A percentile compares a stretch with the other conserved stretches of the same genome.
These are phyloP conservation scores for Psylliodes chrysocephalus DNA, from an alignment of 2,888 invertebrate genomes.

Conservation along the genomic window DNA sequence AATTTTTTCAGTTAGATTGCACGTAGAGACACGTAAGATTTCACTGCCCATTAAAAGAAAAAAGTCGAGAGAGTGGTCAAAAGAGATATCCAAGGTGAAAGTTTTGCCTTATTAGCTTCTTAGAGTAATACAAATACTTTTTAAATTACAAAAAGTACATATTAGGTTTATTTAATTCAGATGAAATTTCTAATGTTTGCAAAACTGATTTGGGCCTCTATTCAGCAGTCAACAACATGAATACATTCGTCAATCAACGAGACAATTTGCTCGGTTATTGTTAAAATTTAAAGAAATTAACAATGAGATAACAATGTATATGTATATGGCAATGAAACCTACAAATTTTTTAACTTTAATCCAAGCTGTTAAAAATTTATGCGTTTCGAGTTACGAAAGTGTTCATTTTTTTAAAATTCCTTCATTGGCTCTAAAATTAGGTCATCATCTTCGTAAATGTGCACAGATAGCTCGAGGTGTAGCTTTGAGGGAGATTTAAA, in stretches of 20 bases:
- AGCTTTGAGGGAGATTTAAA: neutral
- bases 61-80: neutral
- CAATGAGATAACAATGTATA: neutral
- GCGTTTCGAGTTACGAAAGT: neutral
- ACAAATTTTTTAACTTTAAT: constrained; percentile 2
- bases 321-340: neutral
- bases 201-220: constrained; percentile 5
- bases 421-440: constrained; percentile 24
- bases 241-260: constrained; percentile 7
- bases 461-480: constrained; percentile 7
- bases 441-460: constrained; percentile 17
- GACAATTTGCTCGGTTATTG: constrained; percentile 16
- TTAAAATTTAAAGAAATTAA: constrained; percentile 1
- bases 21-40: constrained; percentile 11
- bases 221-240: constrained; percentile 18
- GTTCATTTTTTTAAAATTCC: constrained; percentile 11
- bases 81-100: constrained; percentile 9
- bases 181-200: constrained; percentile 10
- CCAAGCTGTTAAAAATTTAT: constrained; percentile 1
- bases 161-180: neutral
- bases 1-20: neutral
- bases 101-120: constrained; percentile 10
- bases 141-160: constrained; percentile 11
- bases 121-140: neutral
- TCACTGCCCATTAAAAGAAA: neutral